A percentile compares a stretch with the other conserved stretches of the same genome.
Evolutionary conservation across 2,888 invertebrate genomes (phyloP).

Genomic region (Limulus polyphemus): DNA sequence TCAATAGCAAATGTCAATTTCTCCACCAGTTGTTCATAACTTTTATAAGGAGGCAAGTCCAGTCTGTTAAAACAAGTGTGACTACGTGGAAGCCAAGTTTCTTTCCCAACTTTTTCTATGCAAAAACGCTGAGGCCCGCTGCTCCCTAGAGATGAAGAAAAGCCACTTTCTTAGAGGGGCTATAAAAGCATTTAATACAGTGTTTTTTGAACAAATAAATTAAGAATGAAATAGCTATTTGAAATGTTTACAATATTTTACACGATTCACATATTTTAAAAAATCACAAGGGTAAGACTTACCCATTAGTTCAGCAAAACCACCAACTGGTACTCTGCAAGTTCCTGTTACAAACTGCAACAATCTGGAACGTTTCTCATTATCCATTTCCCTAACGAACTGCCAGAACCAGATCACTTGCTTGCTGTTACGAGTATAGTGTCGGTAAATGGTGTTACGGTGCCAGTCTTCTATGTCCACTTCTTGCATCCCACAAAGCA

Average conservation of each 20-base stretch:
- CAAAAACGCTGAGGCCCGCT: slow-evolving; percentile 98
- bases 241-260: no score
- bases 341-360: slow-evolving; percentile 99
- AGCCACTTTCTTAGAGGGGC: no score
- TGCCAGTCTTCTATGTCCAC: slow-evolving; percentile 99
- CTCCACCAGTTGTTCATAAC: slow-evolving; percentile 96
- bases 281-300: slow-evolving; percentile 23
- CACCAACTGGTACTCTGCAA: slow-evolving; percentile 95
- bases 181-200: no score
- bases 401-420: slow-evolving; percentile 58
- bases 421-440: slow-evolving; percentile 93
- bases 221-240: no score
- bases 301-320: slow-evolving; percentile 98
- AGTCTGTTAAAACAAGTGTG: slow-evolving; percentile 98
- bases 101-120: slow-evolving; percentile 98
- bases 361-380: slow-evolving; percentile 87
- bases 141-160: slow-evolving; percentile 43
- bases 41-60: slow-evolving; percentile 96
- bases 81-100: slow-evolving; percentile 95
- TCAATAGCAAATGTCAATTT: slow-evolving; percentile 96
- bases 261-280: no score
- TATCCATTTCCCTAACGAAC: slow-evolving; percentile 94
- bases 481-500: slow-evolving; percentile 99
- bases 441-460: slow-evolving; percentile 90
- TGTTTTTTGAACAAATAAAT: no score